Base-by-base conservation (phyloP, 2,797 vertebrate species). In the Epinephelus malabaricus region DNA sequence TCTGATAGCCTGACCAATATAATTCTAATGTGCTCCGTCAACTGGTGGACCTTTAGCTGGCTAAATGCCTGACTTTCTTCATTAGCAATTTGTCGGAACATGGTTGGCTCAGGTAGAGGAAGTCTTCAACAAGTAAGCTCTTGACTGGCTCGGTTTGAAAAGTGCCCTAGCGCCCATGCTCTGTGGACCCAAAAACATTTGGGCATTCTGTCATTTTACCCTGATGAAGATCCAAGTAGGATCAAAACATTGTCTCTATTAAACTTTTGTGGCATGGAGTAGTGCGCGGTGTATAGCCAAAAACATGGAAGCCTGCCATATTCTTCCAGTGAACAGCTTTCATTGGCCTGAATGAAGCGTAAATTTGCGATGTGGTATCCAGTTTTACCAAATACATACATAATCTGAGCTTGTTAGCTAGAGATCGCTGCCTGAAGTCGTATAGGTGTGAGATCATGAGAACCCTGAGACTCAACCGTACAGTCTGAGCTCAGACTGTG, bases 331-430 rank as follows among this genome's bases (percentile, higher is more conserved):
- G 34, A 50, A 43, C 60, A 40, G 23, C 17, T 50, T 55, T 50
- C 6, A 62, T 40, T 15, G 19, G 47, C 49, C 38, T 60, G 21
- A 63, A 23, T 58, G 21, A 5, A 38, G 62, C 5, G 15, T 6
- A 1, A 56, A 47, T 14, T 59, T 25, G 19, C 15, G 66, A 27
- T 1, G 3, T 18, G 17, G 17, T 46, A 49, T 56, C 38, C 54
- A 40, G 14, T 61, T 60, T 61, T 40, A 15, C 19, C 54, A 19
- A 62, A 76, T 43, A 51, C 38, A 51, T 55, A 5, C 43, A 53
- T 14, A 53, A 51, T 54, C 38, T 64, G 12, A n/a, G 59, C 38
- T 10, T 64, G n/a, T 73, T 51, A 56, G 40, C 59, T 15, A 12
- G 10, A 43, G 23, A 40, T 25, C 25, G 11, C 47, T 19, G 5